phyloP scores from a whole-genome alignment of 2,888 invertebrate species.

The Diplolepis rosae region DNA sequence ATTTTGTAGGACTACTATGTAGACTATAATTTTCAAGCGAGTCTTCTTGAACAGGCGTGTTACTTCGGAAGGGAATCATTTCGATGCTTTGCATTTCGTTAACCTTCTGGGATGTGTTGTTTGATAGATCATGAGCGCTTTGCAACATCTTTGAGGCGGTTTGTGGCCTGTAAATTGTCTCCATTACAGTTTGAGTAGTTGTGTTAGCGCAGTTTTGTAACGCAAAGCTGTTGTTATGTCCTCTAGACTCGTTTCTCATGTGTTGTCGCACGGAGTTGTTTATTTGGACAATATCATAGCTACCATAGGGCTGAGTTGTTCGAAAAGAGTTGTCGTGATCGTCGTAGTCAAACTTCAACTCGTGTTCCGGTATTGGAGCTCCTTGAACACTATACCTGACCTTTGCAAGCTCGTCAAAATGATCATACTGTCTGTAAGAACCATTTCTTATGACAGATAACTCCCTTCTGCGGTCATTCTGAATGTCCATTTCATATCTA shows the following conservation, averaged over 20 bases:
- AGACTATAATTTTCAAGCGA: conserved; percentile 36
- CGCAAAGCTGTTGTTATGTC: conserved; percentile 47
- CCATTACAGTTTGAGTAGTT: conserved; percentile 58
- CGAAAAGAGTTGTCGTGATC: conserved; percentile 38
- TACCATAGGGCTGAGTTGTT: conserved; percentile 52
- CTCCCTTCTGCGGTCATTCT: conserved; percentile 36
- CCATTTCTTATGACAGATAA: conserved; percentile 23
- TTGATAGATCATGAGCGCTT: conserved; percentile 51
- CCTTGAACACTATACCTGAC: conserved; percentile 58
- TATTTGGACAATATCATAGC: conserved; percentile 58
- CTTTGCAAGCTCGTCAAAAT: conserved; percentile 44
- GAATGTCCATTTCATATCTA: conserved; percentile 32
- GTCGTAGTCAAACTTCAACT: conserved; percentile 49
- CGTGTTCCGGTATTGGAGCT: conserved; percentile 48
- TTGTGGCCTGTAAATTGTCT: conserved; percentile 62
- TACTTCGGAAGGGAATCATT: conserved; percentile 59
- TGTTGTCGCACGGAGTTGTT: conserved; percentile 45
- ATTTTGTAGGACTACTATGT: conserved; percentile 43
- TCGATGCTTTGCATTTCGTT: conserved; percentile 58
- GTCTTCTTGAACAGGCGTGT: conserved; percentile 46
- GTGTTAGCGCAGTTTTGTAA: conserved; percentile 51
- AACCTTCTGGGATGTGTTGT: conserved; percentile 46
- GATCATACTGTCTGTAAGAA: conserved; percentile 42
- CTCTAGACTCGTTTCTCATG: conserved; percentile 55
- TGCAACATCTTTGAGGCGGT: conserved; percentile 56